phyloP scores from a whole-genome alignment of 2,113 vertebrate genomes.

The Phalacrocorax brasilianus region DNA sequence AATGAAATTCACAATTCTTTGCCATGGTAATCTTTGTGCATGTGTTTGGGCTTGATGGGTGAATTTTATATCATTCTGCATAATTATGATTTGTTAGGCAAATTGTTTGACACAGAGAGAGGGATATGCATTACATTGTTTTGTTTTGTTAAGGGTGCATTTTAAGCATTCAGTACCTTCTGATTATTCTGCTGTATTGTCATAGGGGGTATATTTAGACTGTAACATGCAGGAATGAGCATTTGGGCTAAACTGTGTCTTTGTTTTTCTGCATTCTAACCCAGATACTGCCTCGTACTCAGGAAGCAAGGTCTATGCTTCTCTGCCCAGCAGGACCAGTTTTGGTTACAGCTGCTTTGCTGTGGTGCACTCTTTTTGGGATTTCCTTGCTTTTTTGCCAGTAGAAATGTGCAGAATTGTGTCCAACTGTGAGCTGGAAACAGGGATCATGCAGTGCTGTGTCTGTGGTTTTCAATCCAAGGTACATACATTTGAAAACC shows the following conservation, averaged over 20 bases:
- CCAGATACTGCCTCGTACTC: background rate
- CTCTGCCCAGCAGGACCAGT: background rate
- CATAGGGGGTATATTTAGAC: constrained; percentile 4
- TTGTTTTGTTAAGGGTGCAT: constrained; percentile 53
- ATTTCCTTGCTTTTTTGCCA: background rate
- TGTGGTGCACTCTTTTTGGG: background rate
- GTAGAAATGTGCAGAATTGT: background rate
- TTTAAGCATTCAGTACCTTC: constrained; percentile 23
- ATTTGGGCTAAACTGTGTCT: background rate
- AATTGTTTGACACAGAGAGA: constrained; percentile 44
- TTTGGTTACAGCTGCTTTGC: background rate
- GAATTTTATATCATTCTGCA: constrained; percentile 60
- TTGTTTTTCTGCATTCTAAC: background rate
- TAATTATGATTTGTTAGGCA: constrained; percentile 67
- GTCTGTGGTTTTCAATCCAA: background rate
- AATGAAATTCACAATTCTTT: constrained; percentile 83
- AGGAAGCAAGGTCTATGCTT: background rate
- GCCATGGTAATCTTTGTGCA: constrained; percentile 65
- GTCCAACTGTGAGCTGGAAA: background rate
- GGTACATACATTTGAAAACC: rapidly evolving
- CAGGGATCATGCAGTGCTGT: background rate
- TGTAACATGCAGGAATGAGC: background rate
- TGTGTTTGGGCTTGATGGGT: constrained; percentile 63
- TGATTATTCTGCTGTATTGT: constrained; percentile 30
- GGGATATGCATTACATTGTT: constrained; percentile 51